These are phyloP conservation scores for Lagria hirta DNA, from an alignment of 2,888 invertebrate species.

Conservation along the genomic window DNA sequence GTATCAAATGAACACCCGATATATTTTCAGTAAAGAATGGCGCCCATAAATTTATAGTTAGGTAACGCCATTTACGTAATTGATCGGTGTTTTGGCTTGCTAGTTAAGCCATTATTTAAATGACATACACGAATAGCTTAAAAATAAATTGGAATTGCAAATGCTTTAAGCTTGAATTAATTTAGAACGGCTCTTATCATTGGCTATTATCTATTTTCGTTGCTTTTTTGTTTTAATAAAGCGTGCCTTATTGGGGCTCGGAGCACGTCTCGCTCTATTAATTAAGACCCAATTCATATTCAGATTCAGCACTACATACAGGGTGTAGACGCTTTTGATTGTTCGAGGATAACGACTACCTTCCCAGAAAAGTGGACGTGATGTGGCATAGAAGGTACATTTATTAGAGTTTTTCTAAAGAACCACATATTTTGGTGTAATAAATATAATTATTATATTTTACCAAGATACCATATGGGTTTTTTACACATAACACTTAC, in stretches of 20 bases:
- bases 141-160: slow-evolving; percentile 26
- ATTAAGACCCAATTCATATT: slow-evolving; percentile 30
- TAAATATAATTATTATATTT: too few relatives aligned
- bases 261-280: slow-evolving; percentile 24
- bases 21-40: too few relatives aligned
- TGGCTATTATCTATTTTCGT: slow-evolving; percentile 8
- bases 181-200: slow-evolving; percentile 15
- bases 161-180: slow-evolving; percentile 22
- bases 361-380: slow-evolving; percentile 24
- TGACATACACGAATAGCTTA: slow-evolving; percentile 25
- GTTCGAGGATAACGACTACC: slow-evolving; percentile 14
- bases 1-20: too few relatives aligned
- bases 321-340: slow-evolving; percentile 24
- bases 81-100: slow-evolving; percentile 26
- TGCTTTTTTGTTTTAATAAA: slow-evolving; percentile 16
- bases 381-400: slow-evolving; percentile 5
- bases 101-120: slow-evolving; percentile 27
- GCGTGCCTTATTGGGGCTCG: slow-evolving; percentile 15
- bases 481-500: too few relatives aligned
- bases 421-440: not conserved
- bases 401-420: not conserved
- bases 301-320: slow-evolving; percentile 27
- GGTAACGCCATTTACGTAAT: slow-evolving; percentile 27
- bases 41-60: slow-evolving; percentile 19
- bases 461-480: too few relatives aligned